Percentiles rank a stretch among this genome's conserved stretches.
Evolutionary conservation across 2,113 vertebrate genomes (phyloP).

Genomic region (Crocuta crocuta): DNA sequence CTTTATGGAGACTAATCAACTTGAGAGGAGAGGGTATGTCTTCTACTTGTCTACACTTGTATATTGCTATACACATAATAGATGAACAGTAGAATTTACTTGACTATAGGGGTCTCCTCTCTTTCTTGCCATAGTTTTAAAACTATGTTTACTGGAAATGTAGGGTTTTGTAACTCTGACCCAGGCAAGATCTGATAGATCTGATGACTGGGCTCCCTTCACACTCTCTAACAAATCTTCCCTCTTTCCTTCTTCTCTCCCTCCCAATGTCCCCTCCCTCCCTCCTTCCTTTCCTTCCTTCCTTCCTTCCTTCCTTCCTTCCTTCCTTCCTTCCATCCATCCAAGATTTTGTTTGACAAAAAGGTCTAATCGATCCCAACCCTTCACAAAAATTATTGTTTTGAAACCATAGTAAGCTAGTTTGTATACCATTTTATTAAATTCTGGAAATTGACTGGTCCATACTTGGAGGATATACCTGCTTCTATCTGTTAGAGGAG

Average conservation of each 20-base stretch:
- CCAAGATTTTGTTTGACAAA: constrained; percentile 38
- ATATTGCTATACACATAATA: background rate
- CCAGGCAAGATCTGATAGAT: background rate
- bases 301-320: too few relatives aligned
- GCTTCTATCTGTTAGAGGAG: background rate
- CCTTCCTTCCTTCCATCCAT: background rate
- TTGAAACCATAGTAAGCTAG: background rate
- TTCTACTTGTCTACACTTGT: background rate
- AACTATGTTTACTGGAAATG: background rate
- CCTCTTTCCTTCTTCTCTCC: background rate
- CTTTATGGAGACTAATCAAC: background rate
- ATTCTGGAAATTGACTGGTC: background rate
- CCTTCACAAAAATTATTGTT: background rate
- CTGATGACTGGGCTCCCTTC: background rate
- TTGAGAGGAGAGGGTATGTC: background rate
- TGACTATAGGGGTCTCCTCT: background rate
- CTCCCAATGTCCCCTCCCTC: too few relatives aligned
- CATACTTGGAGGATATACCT: background rate
- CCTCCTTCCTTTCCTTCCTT: background rate
- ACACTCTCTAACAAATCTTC: background rate
- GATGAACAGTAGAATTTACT: background rate
- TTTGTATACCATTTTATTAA: background rate
- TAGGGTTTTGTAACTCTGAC: background rate
- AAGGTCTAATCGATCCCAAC: background rate
- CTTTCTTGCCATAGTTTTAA: background rate